Base-by-base conservation (phyloP, 2,888 invertebrate genomes). In the Hydraecia micacea region DNA sequence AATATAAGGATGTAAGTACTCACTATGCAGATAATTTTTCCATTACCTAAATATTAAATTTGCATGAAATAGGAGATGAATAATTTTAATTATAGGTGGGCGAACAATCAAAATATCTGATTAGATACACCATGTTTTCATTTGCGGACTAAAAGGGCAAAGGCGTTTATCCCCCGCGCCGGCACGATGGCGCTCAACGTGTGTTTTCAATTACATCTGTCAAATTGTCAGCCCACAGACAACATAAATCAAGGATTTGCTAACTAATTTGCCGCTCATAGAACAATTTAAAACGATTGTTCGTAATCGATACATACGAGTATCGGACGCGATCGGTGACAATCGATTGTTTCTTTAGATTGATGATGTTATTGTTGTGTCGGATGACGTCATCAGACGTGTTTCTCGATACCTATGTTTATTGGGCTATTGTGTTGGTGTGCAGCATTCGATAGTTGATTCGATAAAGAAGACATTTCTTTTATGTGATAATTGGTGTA, bases 301-400 rank as follows among this genome's bases (percentile, higher is more conserved):
- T 81, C 32, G 75, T 85, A 83, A 83, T 88, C 86, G 85, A 88
- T 89, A 85, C 79, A 69, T 81, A 80, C 79, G 83, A 85, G 78
- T 83, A 88, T 87, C 86, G 80, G 69, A 86, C 86, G 82, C 81
- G 84, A 89, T 83, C 82, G 81, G 81, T 84, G 88, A 88, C 87
- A 89, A 87, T 88, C 87, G 87, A 88, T 88, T 88, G 88, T 87
- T 85, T 79, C 70, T 80, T 75, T 73, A 78, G 81, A 90, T 88
- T 88, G 83, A 90, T 83, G 79, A 75, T 80, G 74, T 78, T 85
- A 88, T 85, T 86, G 85, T 87, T 87, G 65, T 80, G 73, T 80
- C 75, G 66, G 69, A 69, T 86, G 85, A 88, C 81, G 87, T 88
- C 80, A 85, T 75, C 71, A 70, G 75, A 80, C 84, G 55, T 79